phyloP scores from a whole-genome alignment of 1,140 invertebrate species.

The Drosophila nigromelanica region DNA sequence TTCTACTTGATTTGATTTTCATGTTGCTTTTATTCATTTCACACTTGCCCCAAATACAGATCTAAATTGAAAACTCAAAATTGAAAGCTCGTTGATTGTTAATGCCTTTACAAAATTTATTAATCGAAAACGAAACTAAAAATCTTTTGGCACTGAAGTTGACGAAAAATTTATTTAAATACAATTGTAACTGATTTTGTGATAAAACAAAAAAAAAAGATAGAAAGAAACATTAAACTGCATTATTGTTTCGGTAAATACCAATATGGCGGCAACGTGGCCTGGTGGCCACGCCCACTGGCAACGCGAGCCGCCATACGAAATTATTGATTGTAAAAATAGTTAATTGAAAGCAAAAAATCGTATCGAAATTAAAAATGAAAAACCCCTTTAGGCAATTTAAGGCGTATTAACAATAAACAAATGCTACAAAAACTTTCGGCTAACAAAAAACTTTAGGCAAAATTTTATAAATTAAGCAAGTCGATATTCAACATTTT shows the following conservation, averaged over 20 bases:
- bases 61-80: conserved; percentile 66
- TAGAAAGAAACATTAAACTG: conserved; percentile 50
- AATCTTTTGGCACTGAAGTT: conserved; percentile 62
- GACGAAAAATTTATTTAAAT: conserved; percentile 69
- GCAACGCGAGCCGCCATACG: conserved; percentile 49
- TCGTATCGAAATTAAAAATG: conserved; percentile 52
- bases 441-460: conserved; percentile 75
- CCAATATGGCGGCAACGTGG: conserved; percentile 57
- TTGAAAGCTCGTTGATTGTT: conserved; percentile 77
- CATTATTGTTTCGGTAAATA: conserved; percentile 79
- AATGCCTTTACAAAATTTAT: conserved; percentile 82
- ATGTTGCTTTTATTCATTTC: conserved; percentile 32
- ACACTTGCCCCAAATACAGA: conserved; percentile 49
- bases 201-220: conserved; percentile 64
- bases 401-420: conserved; percentile 84
- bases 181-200: conserved; percentile 84
- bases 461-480: conserved; percentile 76
- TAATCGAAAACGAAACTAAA: conserved; percentile 32
- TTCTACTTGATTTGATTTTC: conserved; percentile 39
- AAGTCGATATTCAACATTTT: conserved; percentile 70
- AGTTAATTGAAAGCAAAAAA: conserved; percentile 69
- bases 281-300: conserved; percentile 19
- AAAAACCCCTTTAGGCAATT: conserved; percentile 80
- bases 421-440: conserved; percentile 69
- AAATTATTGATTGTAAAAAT: conserved; percentile 83